Evolutionary conservation across 2,113 vertebrate species (phyloP).

Genomic region (Equus quagga): DNA sequence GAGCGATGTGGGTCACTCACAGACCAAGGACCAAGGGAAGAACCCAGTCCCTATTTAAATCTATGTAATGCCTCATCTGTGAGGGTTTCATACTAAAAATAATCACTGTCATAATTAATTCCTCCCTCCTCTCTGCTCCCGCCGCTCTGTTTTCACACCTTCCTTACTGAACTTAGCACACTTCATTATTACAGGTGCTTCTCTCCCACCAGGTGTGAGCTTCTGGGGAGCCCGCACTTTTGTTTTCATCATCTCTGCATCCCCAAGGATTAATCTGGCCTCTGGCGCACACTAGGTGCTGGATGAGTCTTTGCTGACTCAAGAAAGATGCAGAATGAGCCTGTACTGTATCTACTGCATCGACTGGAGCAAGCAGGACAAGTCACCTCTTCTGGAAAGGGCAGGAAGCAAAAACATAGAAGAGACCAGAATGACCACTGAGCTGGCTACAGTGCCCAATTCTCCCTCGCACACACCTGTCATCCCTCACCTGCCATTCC

Average conservation of each 20-base stretch:
- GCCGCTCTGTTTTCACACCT: not conserved
- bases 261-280: not conserved
- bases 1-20: not conserved
- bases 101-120: not conserved
- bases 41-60: not conserved
- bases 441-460: not conserved
- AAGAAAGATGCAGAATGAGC: not conserved
- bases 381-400: constrained; percentile 20
- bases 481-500: not conserved
- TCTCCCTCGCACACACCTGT: not conserved
- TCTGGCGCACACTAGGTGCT: not conserved
- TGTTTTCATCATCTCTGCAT: not conserved
- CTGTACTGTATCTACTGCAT: not conserved
- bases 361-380: not conserved
- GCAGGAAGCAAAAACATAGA: not conserved
- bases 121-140: not conserved
- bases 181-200: not conserved
- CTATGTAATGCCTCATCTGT: not conserved
- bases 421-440: not conserved
- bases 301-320: constrained; percentile 66
- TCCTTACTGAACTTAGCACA: not conserved
- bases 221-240: not conserved
- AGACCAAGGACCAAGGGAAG: not conserved
- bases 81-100: not conserved
- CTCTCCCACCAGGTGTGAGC: not conserved